Base-by-base conservation (phyloP, 2,888 invertebrate genomes). In the Ceramica pisi region DNA sequence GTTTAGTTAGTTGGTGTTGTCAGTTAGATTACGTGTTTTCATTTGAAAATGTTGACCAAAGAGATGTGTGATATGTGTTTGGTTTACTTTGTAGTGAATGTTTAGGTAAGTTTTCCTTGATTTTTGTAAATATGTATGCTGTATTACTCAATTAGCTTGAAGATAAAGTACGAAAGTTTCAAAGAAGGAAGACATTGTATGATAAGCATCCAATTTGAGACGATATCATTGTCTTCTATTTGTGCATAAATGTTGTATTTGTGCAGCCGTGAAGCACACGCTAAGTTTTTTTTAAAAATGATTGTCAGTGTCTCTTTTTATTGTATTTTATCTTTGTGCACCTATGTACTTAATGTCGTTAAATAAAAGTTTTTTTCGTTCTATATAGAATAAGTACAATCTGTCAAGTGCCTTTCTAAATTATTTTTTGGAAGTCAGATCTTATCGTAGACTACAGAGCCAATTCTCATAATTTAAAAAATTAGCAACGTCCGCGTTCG, bases 1-100 rank as follows among this genome's bases (percentile, higher is more conserved):
- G 51, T 48, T 31, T 1, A 14, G 67, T 65, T n/a, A 53, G 55
- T 51, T 48, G 26, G 12, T 60, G 46, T 10, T n/a, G 31, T 46
- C 14, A 9, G 12, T 26, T 50, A 10, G 31, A 12, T 57, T 48
- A n/a, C 23, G 48, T 26, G 56, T n/a, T 16, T 23, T 62, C 61
- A 19, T 41, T 56, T 38, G 35, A 44, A 46, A 12, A 53, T 46
- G 21, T 41, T 26, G 44, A 61, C 48, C 7, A 2, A 6, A 8
- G 0, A 2, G 21, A n/a, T 16, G 6, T 50, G 0, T 21, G 31
- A n/a, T 44, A 31, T 10, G 21, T 63, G 19, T 48, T 46, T 60
- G 9, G 31, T 19, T 31, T 51, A 59, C 1, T 5, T 12, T 7
- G 0, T 16, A 4, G 14, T 38, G 16, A 26, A 48, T 23, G 0